phyloP scores from a whole-genome alignment of 37 sponge, comb jelly and placozoan species.

The Beroe forskalii region DNA sequence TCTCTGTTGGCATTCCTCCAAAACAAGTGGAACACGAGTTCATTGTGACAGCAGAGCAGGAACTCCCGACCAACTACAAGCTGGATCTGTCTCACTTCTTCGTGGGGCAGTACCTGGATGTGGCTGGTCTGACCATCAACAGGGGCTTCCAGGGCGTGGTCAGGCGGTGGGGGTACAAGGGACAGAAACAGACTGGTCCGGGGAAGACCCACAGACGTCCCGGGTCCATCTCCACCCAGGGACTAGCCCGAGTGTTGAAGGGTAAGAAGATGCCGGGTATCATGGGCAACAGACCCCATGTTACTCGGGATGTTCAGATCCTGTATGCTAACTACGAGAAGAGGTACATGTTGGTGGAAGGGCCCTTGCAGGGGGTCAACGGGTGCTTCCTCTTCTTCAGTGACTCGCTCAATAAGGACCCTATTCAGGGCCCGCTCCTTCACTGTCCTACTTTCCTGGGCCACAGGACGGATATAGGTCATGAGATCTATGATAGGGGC shows the following conservation, averaged over 20 bases:
- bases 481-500: conserved; percentile 36
- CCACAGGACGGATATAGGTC: not conserved
- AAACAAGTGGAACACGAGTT: conserved; percentile 18
- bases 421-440: conserved; percentile 52
- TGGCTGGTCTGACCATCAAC: not conserved
- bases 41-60: conserved; percentile 24
- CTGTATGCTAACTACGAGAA: conserved; percentile 48
- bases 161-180: conserved; percentile 45
- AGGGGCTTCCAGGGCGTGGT: conserved; percentile 51
- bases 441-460: conserved; percentile 54
- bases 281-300: conserved; percentile 18
- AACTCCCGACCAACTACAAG: conserved; percentile 31
- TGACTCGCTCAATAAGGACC: conserved; percentile 27
- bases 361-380: not conserved
- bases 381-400: conserved; percentile 28
- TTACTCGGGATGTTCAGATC: not conserved
- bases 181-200: not conserved
- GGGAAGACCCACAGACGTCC: conserved; percentile 50
- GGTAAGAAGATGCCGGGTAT: conserved; percentile 56
- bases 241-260: conserved; percentile 15
- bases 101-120: conserved; percentile 36
- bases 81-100: conserved; percentile 46
- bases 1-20: conserved; percentile 14
- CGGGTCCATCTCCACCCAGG: conserved; percentile 63
- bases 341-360: conserved; percentile 43